Evolutionary conservation across 2,113 vertebrate genomes (phyloP).

Genomic region (Chamaetylas fuelleborni): DNA sequence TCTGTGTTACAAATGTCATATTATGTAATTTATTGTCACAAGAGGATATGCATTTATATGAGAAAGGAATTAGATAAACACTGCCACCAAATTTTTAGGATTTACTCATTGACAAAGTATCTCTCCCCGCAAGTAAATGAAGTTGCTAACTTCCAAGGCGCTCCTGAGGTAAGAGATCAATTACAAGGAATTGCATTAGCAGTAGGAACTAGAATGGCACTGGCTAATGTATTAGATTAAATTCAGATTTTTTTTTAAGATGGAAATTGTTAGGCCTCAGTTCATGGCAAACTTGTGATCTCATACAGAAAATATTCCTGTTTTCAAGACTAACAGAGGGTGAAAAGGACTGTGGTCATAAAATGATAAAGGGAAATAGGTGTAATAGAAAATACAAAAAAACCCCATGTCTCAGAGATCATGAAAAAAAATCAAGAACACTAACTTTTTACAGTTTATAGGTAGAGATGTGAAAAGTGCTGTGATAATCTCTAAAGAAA

Average conservation of each 20-base stretch:
- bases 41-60: background rate
- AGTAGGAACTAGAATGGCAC: background rate
- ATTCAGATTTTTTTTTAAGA: background rate
- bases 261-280: background rate
- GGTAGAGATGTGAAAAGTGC: background rate
- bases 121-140: background rate
- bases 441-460: background rate
- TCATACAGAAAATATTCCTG: background rate
- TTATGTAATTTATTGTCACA: background rate
- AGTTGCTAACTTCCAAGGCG: background rate
- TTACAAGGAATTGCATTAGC: background rate
- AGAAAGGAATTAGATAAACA: background rate
- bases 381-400: background rate
- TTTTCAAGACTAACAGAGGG: background rate
- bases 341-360: background rate
- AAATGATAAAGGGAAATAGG: background rate
- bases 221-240: background rate
- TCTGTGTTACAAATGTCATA: background rate
- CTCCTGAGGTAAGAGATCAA: background rate
- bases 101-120: background rate
- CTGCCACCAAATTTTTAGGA: background rate
- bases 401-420: background rate
- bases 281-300: background rate
- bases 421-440: background rate
- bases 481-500: background rate